Percentiles rank a stretch among this genome's conserved stretches.
These are phyloP conservation scores for Labrus mixtus DNA, from an alignment of 2,113 vertebrate genomes.

Conservation along the genomic window DNA sequence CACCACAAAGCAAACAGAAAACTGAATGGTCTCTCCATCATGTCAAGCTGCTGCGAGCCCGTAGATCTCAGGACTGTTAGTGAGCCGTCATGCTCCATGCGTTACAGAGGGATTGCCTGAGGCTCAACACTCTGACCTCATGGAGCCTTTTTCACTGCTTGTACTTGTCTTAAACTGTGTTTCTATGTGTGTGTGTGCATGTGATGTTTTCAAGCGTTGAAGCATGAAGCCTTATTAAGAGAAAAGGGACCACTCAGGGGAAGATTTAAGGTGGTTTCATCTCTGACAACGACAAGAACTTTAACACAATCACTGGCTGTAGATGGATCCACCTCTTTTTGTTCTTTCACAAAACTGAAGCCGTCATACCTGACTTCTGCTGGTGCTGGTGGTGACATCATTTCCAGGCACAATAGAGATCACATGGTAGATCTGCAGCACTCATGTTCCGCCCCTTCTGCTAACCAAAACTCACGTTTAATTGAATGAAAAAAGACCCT, in stretches of 20 bases:
- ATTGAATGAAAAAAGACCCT: no score
- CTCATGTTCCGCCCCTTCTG: no score
- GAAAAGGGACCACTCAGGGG: neutral
- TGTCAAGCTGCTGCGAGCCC: constrained; percentile 5
- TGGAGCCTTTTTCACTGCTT: neutral
- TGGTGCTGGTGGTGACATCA: no score
- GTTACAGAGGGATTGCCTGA: neutral
- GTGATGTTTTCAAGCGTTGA: neutral
- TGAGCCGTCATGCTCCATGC: constrained; percentile 15
- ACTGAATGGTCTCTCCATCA: constrained; percentile 24
- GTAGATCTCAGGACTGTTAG: constrained; percentile 18
- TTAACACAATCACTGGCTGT: neutral
- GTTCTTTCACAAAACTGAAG: no score
- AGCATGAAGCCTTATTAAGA: neutral
- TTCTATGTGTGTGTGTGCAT: neutral
- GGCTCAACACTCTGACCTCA: neutral
- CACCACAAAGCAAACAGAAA: constrained; percentile 21
- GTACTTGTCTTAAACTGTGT: neutral
- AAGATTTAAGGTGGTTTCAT: neutral
- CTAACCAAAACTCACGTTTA: no score
- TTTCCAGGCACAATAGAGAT: no score
- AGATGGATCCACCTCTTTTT: neutral
- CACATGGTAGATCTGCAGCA: no score
- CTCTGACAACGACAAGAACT: neutral
- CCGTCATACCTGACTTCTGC: no score